A percentile compares a stretch with the other conserved stretches of the same genome.
phyloP scores from a whole-genome alignment of 35 echinoderm and acorn worm genomes.

The Patiria miniata region DNA sequence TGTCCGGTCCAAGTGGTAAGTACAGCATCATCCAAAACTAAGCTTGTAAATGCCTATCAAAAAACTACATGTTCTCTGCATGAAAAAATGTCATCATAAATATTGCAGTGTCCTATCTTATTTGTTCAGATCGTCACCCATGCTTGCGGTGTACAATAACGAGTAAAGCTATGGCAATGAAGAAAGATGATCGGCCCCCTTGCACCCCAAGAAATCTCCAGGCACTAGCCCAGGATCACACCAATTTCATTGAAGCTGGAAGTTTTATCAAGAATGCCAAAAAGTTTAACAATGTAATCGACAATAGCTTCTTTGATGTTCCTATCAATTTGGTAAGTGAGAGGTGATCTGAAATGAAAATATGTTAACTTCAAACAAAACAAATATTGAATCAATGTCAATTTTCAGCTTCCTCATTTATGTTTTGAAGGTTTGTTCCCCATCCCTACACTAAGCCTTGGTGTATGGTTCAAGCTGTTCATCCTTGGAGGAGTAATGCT shows the following conservation, averaged over 20 bases:
- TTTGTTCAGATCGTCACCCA: neutral
- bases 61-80: no score
- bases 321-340: neutral
- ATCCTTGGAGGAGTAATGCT: neutral
- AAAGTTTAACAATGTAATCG: neutral
- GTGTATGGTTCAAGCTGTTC: constrained; percentile 7
- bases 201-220: neutral
- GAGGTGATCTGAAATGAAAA: neutral
- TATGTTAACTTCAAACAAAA: neutral
- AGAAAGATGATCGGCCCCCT: neutral
- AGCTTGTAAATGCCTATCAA: neutral
- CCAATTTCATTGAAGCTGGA: neutral
- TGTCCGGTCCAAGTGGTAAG: neutral
- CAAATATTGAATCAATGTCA: neutral
- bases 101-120: neutral
- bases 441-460: constrained; percentile 8
- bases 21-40: neutral
- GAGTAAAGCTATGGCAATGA: neutral
- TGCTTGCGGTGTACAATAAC: neutral
- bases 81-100: no score
- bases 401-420: neutral
- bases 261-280: neutral
- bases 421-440: neutral
- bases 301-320: neutral
- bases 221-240: neutral